phyloP scores from a whole-genome alignment of 2,888 invertebrate species.

The Formica aserva region DNA sequence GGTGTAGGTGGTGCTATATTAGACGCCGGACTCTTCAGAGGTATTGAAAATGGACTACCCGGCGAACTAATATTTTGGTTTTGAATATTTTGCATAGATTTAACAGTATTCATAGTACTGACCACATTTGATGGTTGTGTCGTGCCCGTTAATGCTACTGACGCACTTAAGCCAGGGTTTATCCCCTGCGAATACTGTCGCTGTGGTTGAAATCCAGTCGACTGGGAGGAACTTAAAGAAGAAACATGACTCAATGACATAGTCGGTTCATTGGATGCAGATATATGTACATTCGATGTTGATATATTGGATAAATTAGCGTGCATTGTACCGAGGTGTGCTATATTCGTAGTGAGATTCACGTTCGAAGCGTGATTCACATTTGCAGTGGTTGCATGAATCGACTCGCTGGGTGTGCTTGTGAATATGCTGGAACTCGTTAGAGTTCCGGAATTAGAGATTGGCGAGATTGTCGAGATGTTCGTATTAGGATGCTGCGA shows the following conservation, averaged over 20 bases:
- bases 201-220: conserved; percentile 78
- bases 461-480: conserved; percentile 79
- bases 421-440: conserved; percentile 82
- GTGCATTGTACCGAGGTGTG: conserved; percentile 83
- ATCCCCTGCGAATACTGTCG: conserved; percentile 80
- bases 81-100: conserved; percentile 84
- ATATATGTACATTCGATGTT: conserved; percentile 78
- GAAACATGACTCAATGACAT: conserved; percentile 79
- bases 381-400: conserved; percentile 80
- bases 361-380: conserved; percentile 79
- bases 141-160: conserved; percentile 75
- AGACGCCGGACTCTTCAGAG: conserved; percentile 84
- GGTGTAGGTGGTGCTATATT: conserved; percentile 85
- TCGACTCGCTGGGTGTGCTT: conserved; percentile 81
- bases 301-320: conserved; percentile 81
- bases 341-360: conserved; percentile 79
- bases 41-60: conserved; percentile 84
- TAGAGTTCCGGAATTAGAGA: conserved; percentile 77
- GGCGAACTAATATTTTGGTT: conserved; percentile 83
- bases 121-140: conserved; percentile 73
- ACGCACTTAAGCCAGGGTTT: conserved; percentile 74
- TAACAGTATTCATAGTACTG: conserved; percentile 79
- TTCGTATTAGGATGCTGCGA: conserved; percentile 77
- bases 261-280: conserved; percentile 78
- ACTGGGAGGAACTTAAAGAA: conserved; percentile 76